A percentile compares a stretch with the other conserved stretches of the same genome.
These are phyloP conservation scores for Pristionchus mayeri DNA, from an alignment of 2,888 invertebrate genomes.

Conservation along the genomic window DNA sequence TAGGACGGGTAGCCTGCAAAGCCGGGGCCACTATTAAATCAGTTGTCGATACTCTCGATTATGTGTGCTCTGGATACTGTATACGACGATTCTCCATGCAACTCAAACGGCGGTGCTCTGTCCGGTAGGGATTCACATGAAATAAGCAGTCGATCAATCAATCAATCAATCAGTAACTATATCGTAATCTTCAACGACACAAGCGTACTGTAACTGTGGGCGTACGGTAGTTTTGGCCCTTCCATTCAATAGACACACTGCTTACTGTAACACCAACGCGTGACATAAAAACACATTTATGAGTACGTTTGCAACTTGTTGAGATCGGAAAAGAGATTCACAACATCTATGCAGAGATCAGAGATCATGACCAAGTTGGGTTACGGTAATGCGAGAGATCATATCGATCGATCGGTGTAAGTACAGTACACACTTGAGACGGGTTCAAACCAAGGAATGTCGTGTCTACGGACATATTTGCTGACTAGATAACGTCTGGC, in stretches of 20 bases:
- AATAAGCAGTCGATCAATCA: conserved; percentile 21
- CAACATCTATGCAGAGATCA: not conserved
- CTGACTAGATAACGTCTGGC: conserved; percentile 30
- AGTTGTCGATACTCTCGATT: not conserved
- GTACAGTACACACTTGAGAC: conserved; percentile 13
- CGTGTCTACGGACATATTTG: not conserved
- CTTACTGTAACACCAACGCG: not conserved
- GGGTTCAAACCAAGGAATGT: conserved; percentile 21
- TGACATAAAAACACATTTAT: conserved; percentile 36
- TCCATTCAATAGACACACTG: conserved; percentile 21
- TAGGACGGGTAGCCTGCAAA: not conserved
- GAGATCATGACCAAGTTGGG: not conserved
- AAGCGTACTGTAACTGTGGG: not conserved
- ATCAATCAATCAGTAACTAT: not conserved
- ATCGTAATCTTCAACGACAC: conserved; percentile 1
- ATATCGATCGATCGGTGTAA: not conserved
- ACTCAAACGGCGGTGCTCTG: not conserved
- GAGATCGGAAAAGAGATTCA: not conserved
- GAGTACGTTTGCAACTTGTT: no score
- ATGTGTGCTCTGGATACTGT: conserved; percentile 9
- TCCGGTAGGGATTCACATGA: not conserved
- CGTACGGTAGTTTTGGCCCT: not conserved
- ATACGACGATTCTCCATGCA: conserved; percentile 29
- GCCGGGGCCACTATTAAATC: not conserved
- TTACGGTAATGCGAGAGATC: conserved; percentile 16